A percentile compares a stretch with the other conserved stretches of the same genome.
phyloP scores from a whole-genome alignment of 2,888 invertebrate genomes.

The Drosophila kambysellisi region DNA sequence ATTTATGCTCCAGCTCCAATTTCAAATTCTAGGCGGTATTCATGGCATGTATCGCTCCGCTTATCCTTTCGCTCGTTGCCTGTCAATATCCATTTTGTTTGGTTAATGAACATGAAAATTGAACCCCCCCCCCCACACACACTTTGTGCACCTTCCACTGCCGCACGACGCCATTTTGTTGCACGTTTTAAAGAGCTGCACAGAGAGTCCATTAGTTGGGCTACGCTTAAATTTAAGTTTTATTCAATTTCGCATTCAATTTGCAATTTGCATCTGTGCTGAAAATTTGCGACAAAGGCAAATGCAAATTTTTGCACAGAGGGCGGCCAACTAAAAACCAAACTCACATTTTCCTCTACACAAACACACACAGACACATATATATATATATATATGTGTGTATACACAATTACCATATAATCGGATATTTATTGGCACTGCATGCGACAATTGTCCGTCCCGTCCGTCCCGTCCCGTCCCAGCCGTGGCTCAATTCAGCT shows the following conservation, averaged over 20 bases:
- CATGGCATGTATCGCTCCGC: conserved; percentile 51
- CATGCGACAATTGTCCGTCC: conserved; percentile 74
- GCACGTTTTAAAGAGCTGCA: conserved; percentile 11
- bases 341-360: conserved; percentile 22
- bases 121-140: conserved; percentile 39
- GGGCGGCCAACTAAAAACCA: conserved; percentile 32
- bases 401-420: conserved; percentile 70
- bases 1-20: conserved; percentile 63
- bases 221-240: conserved; percentile 57
- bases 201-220: conserved; percentile 13
- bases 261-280: conserved; percentile 70
- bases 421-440: conserved; percentile 77
- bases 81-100: conserved; percentile 69
- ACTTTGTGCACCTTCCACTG: conserved; percentile 17
- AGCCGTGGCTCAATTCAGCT: neutral
- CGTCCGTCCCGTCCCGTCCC: neutral
- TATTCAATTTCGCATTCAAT: conserved; percentile 44
- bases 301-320: conserved; percentile 52
- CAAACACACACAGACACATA: no score
- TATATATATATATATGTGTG: neutral
- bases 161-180: conserved; percentile 53
- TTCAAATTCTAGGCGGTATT: conserved; percentile 62
- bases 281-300: conserved; percentile 18
- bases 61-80: conserved; percentile 73
- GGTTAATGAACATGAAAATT: conserved; percentile 83